phyloP scores from a whole-genome alignment of 2,888 invertebrate species.

The Pristionchus arcanus region DNA sequence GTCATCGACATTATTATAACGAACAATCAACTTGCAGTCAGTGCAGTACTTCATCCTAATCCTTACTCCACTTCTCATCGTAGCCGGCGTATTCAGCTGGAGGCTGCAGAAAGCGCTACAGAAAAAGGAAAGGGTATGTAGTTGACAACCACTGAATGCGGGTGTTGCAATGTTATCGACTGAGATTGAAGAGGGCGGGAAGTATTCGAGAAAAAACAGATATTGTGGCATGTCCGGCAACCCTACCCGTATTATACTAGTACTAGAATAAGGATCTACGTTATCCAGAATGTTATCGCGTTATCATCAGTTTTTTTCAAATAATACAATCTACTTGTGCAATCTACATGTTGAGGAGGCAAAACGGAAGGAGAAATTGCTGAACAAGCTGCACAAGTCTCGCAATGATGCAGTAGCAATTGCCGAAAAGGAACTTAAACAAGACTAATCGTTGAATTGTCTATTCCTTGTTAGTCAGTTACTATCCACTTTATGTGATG shows the following conservation, averaged over 20 bases:
- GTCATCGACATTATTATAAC: neutral
- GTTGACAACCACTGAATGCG: neutral
- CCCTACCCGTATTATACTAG: too few species aligned
- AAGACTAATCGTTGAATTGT: conserved; percentile 18
- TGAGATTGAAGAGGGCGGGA: too few species aligned
- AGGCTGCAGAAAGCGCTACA: conserved; percentile 52
- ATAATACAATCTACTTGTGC: neutral
- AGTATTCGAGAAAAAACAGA: too few species aligned
- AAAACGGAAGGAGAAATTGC: conserved; percentile 48
- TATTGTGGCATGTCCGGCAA: too few species aligned
- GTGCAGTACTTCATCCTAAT: conserved; percentile 30
- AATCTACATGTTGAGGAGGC: neutral
- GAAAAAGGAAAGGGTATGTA: conserved; percentile 51
- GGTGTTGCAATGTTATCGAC: too few species aligned
- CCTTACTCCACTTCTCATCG: conserved; percentile 37
- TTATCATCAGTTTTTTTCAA: neutral
- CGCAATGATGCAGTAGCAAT: neutral
- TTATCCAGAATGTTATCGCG: too few species aligned
- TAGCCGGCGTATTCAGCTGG: conserved; percentile 49
- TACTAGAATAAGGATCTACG: too few species aligned
- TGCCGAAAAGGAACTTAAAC: conserved; percentile 12
- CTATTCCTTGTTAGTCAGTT: neutral
- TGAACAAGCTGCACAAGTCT: conserved; percentile 44
- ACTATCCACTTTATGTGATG: neutral
- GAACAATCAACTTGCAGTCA: conserved; percentile 3